These are phyloP conservation scores for Augochlora pura DNA, from an alignment of 1,140 invertebrate species.

Conservation along the genomic window DNA sequence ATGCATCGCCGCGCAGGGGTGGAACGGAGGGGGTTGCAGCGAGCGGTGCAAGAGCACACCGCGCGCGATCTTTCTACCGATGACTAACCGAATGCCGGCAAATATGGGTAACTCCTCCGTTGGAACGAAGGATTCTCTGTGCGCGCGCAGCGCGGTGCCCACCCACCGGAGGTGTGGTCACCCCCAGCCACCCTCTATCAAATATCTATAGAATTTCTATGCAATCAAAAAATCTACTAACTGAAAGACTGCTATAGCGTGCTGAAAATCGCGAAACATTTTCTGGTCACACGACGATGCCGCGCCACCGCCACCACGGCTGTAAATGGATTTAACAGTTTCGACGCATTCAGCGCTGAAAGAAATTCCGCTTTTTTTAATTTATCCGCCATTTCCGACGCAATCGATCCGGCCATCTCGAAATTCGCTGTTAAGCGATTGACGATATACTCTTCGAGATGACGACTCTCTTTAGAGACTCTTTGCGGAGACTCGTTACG, in stretches of 20 bases:
- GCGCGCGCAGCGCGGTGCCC: constrained; percentile 62
- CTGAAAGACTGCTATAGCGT: not conserved
- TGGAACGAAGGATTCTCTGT: constrained; percentile 55
- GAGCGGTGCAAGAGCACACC: not conserved
- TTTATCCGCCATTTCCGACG: not conserved
- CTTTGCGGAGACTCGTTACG: no score
- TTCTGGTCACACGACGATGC: not conserved
- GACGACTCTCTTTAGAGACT: no score
- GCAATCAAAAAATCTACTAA: constrained; percentile 32
- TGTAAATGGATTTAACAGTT: not conserved
- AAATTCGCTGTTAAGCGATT: not conserved
- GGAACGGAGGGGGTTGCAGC: no score
- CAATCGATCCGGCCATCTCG: not conserved
- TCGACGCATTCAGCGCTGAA: not conserved
- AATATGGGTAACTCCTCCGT: constrained; percentile 46
- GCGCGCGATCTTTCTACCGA: not conserved
- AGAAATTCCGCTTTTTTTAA: not conserved
- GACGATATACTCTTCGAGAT: no score
- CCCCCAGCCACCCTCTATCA: constrained; percentile 28
- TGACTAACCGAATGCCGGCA: constrained; percentile 28
- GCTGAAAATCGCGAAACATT: constrained; percentile 3
- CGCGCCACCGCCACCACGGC: no score
- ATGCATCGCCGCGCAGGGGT: no score
- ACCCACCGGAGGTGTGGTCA: constrained; percentile 66
- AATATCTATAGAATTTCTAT: constrained; percentile 28